Evolutionary conservation across 2,888 invertebrate genomes (phyloP), one percentile per base, ranked within the genome.

Genomic region (Drosophila tanythrix): DNA sequence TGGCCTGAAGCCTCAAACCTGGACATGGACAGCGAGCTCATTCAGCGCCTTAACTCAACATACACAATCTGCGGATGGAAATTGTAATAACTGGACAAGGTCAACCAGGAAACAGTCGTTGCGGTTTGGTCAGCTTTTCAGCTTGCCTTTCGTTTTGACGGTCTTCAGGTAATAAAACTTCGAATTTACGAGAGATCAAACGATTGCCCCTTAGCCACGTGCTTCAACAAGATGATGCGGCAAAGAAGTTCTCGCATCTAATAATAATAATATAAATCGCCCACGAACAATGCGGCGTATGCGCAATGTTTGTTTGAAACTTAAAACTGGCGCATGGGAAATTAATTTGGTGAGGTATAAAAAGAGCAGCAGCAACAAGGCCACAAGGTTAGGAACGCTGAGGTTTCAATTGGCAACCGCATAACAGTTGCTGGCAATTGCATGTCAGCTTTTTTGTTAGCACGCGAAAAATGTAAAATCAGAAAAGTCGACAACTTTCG

Each of bases 11-110:
- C 36, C 55, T 63, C 74, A 87, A 82, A 70, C 87, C 33, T 53
- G 53, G 53, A 27, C 50, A 46, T 79, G 86, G 86, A 74, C 73
- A 51, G 58, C 82, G 48, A 43, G 72, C 58, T 53, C 52, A 55
- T 64, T 53, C 40, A 25, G 46, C 15, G 56, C 55, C 59, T 15
- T 21, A 2, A 5, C 11, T 21, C 46, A 46, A 18, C 46, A 56
- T 46, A n/a, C 64, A 56, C 76, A 81, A 78, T 80, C 83, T 90
- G 85, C 83, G 83, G 87, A 83, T 83, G 89, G 87, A 90, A 90
- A 90, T 86, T 90, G 89, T 88, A 88, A 88, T 88, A 90, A 90
- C 69, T 63, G 69, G 78, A 78, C 90, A 88, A 88, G 87, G 87
- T 88, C 87, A 90, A 86, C 87, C 83, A 90, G 87, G 90, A 83